Base-by-base conservation (phyloP, 2,888 invertebrate genomes). In the Agrypnus murinus region DNA sequence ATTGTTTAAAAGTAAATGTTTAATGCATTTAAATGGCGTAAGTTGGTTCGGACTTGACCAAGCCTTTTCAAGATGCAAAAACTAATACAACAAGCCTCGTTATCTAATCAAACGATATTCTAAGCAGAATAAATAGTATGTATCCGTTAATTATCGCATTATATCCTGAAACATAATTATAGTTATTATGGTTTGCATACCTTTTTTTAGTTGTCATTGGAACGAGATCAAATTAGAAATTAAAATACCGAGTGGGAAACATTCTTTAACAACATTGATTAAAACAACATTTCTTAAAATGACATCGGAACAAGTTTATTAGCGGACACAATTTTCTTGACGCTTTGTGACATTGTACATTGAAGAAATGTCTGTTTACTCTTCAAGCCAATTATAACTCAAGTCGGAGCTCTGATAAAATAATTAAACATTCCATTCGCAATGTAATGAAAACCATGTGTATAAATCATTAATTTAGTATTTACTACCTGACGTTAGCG, bases 351-450 rank as follows among this genome's bases (percentile, higher is more conserved):
- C 58, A 25, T 5, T 25, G 5, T 25, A 25, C 25, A 25, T 25
- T 34, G 10, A 43, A 25, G 25, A 43, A 43, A 25, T 8, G 19
- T 40, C 36, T 43, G 40, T 34, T 62, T 48, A n/a, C 15, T 63
- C 25, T 63, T 63, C 36, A 19, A 63, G 7, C 48, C 63, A 63
- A 63, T 63, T 63, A n/a, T n/a, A 63, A 63, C n/a, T 38, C 17
- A 10, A 50, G 32, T 19, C 36, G 25, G n/a, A 46, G 6, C 36
- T 17, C 32, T 50, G 50, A 50, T 63, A 38, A 63, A 63, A 63
- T 63, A 63, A 63, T 63, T 63, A 63, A 48, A 46, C 25, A 38
- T 60, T 46, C 34, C 19, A 25, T 17, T 34, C 17, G 34, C 36
- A 19, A 36, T 38, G 36, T 50, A 48, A 48, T 48, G 58, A 63